phyloP scores from a whole-genome alignment of 2,888 invertebrate genomes.

The Agriotes lineatus region DNA sequence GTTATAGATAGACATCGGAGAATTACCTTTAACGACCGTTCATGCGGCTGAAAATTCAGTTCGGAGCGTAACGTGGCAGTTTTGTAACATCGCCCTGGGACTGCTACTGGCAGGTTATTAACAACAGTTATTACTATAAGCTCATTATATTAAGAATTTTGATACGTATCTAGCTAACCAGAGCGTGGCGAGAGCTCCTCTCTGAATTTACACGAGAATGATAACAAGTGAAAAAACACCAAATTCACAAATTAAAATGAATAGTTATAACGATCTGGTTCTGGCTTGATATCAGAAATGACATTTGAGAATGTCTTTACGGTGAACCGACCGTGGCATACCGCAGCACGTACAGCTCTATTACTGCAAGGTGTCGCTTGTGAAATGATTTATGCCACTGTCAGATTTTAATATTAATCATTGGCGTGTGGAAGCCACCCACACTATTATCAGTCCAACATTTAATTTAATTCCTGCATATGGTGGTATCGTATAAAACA shows the following conservation, averaged over 20 bases:
- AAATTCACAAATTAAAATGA: constrained; percentile 38
- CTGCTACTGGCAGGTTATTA: constrained; percentile 23
- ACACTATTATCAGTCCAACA: too few species aligned
- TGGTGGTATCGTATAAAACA: too few species aligned
- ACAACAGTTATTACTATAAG: constrained; percentile 20
- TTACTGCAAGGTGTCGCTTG: constrained; percentile 29
- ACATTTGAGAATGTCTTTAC: constrained; percentile 52
- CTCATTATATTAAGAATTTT: constrained; percentile 14
- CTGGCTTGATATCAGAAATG: constrained; percentile 46
- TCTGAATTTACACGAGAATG: constrained; percentile 4
- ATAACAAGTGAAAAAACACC: constrained; percentile 14
- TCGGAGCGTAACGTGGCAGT: constrained; percentile 17
- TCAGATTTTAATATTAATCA: too few species aligned
- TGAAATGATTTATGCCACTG: too few species aligned
- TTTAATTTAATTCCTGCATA: too few species aligned
- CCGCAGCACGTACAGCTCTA: constrained; percentile 42
- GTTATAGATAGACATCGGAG: too few species aligned
- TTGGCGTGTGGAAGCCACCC: too few species aligned
- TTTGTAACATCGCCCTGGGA: constrained; percentile 7
- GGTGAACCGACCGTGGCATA: constrained; percentile 50
- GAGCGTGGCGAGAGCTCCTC: neutral
- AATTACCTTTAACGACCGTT: too few species aligned
- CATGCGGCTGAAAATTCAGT: too few species aligned
- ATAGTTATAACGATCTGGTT: constrained; percentile 37
- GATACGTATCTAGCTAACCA: constrained; percentile 12